Evolutionary conservation across 2,888 invertebrate species (phyloP).

Genomic region (Cyaniris semiargus): DNA sequence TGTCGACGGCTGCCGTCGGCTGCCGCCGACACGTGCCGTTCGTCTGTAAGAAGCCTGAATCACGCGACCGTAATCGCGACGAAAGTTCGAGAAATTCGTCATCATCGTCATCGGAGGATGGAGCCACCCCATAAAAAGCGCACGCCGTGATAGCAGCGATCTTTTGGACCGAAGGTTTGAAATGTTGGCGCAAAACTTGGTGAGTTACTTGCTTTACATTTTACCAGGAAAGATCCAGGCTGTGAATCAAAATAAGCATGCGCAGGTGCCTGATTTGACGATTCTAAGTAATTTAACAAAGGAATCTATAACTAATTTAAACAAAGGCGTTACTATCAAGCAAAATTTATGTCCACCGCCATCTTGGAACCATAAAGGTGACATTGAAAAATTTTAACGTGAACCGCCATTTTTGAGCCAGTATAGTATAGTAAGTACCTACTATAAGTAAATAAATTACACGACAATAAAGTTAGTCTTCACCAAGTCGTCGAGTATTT

Average conservation of each 20-base stretch:
- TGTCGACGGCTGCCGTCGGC: too few relatives aligned
- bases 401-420: not conserved
- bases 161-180: not conserved
- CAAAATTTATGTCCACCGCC: too few relatives aligned
- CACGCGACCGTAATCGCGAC: not conserved
- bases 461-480: too few relatives aligned
- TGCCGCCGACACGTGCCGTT: too few relatives aligned
- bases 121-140: not conserved
- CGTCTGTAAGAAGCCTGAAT: too few relatives aligned
- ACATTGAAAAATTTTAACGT: not conserved
- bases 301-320: not conserved
- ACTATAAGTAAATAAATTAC: too few relatives aligned
- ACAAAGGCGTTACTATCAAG: too few relatives aligned
- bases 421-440: too few relatives aligned
- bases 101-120: not conserved
- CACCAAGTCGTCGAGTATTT: too few relatives aligned
- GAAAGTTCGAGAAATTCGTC: not conserved
- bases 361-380: not conserved
- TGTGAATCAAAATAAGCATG: not conserved
- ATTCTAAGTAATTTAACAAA: not conserved
- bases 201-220: not conserved
- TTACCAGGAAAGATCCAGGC: not conserved
- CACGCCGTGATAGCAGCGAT: not conserved
- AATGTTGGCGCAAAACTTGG: not conserved
- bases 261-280: not conserved